Percentiles rank a stretch among this genome's conserved stretches.
Evolutionary conservation across 2,888 invertebrate genomes (phyloP).

Genomic region (Lacanobia wlatinum): DNA sequence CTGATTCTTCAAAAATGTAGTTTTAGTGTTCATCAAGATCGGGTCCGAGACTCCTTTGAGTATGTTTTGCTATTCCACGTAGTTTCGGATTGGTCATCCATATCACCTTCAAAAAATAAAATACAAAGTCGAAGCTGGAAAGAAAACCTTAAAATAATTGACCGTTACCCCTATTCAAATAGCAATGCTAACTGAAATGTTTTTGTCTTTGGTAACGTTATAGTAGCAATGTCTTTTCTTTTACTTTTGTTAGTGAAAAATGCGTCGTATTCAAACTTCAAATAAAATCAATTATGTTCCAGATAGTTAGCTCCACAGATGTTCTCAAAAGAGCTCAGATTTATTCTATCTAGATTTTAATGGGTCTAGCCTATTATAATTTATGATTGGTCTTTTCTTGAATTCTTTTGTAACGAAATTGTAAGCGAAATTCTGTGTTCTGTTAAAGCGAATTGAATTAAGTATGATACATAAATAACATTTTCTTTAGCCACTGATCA

Average conservation of each 20-base stretch:
- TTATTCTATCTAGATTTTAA: slow-evolving; percentile 33
- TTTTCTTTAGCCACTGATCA: slow-evolving; percentile 7
- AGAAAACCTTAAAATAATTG: neutral
- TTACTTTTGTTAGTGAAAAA: slow-evolving; percentile 23
- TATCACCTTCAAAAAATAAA: too few species aligned
- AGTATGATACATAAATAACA: neutral
- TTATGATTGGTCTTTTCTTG: slow-evolving; percentile 17
- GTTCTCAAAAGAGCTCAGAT: slow-evolving; percentile 25
- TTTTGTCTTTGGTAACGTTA: slow-evolving; percentile 8
- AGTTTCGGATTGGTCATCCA: too few species aligned
- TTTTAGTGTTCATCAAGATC: too few species aligned
- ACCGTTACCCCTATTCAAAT: neutral
- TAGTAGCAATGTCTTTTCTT: neutral
- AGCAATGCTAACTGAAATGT: neutral
- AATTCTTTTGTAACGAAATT: slow-evolving; percentile 32
- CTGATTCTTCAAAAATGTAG: too few species aligned
- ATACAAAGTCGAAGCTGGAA: too few species aligned
- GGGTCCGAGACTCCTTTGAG: too few species aligned
- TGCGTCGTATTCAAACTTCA: slow-evolving; percentile 33
- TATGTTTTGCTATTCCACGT: too few species aligned
- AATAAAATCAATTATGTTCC: slow-evolving; percentile 44
- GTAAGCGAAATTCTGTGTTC: neutral
- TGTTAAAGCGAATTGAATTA: slow-evolving; percentile 3
- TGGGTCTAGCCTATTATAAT: slow-evolving; percentile 25
- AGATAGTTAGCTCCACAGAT: slow-evolving; percentile 43